phyloP scores from a whole-genome alignment of 2,113 vertebrate genomes.

The Cynocephalus volans region DNA sequence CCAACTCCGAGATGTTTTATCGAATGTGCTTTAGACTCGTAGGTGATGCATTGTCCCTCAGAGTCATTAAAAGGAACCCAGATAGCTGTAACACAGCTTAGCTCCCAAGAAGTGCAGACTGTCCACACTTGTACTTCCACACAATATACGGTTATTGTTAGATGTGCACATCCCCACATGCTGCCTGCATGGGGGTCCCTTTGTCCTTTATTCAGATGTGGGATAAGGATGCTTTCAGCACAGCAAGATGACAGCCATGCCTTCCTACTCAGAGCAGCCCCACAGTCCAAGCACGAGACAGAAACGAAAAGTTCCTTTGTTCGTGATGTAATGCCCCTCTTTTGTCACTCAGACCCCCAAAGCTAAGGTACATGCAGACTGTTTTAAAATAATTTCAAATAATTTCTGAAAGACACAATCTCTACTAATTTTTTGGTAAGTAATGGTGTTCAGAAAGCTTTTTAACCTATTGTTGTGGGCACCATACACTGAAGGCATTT shows the following conservation, averaged over 20 bases:
- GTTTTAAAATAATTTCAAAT: constrained; percentile 85
- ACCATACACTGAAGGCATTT: constrained; percentile 63
- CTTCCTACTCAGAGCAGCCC: constrained; percentile 84
- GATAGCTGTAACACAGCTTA: constrained; percentile 76
- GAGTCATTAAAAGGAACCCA: constrained; percentile 76
- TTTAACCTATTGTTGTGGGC: constrained; percentile 39
- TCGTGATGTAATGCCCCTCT: constrained; percentile 71
- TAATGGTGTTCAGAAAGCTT: constrained; percentile 47
- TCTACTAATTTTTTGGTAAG: constrained; percentile 64
- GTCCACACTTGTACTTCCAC: constrained; percentile 78
- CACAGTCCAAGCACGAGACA: constrained; percentile 79
- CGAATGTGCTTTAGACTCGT: constrained; percentile 69
- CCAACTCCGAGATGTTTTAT: constrained; percentile 80
- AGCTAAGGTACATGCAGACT: constrained; percentile 74
- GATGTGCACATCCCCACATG: constrained; percentile 75
- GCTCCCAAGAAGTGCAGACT: constrained; percentile 79
- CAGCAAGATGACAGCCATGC: constrained; percentile 83
- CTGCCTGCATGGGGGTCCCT: constrained; percentile 77
- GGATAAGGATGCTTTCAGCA: constrained; percentile 83
- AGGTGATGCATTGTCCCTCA: constrained; percentile 83
- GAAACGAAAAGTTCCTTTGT: constrained; percentile 83
- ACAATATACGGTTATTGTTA: constrained; percentile 81
- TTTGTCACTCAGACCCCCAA: constrained; percentile 83
- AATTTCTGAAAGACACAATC: constrained; percentile 73
- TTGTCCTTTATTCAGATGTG: constrained; percentile 84